A percentile compares a stretch with the other conserved stretches of the same genome.
These are phyloP conservation scores for Phaethon lepturus DNA, from an alignment of 2,113 vertebrate genomes.

Conservation along the genomic window DNA sequence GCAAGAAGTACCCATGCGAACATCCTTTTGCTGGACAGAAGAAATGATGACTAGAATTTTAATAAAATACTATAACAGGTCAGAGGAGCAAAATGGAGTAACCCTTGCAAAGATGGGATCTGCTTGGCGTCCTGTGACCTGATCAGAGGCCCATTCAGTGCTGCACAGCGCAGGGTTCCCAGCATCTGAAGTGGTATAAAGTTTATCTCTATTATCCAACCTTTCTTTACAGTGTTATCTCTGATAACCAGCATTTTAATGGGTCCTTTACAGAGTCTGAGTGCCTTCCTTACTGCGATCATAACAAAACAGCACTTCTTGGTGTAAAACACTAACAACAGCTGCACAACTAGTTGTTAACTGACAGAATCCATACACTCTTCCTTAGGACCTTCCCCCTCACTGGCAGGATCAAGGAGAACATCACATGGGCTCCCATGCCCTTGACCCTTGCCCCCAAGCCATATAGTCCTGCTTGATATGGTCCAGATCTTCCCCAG, in stretches of 20 bases:
- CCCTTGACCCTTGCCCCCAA: neutral
- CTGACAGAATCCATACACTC: neutral
- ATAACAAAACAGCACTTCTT: neutral
- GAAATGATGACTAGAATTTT: neutral
- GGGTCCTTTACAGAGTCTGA: neutral
- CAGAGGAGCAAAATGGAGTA: neutral
- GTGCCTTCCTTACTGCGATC: neutral
- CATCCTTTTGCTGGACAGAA: neutral
- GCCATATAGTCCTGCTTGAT: neutral
- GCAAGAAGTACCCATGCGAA: neutral
- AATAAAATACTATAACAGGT: neutral
- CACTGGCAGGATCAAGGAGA: neutral
- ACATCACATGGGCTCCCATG: neutral
- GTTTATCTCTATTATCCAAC: neutral
- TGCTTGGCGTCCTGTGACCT: neutral
- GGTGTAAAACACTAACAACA: neutral
- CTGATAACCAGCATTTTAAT: neutral
- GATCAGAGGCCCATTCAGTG: neutral
- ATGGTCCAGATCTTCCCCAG: neutral
- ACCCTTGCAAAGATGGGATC: neutral
- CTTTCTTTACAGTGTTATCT: neutral
- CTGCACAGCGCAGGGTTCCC: neutral
- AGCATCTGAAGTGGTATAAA: neutral
- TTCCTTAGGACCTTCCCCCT: neutral
- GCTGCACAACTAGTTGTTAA: neutral